Percentiles rank a stretch among this genome's conserved stretches.
These are phyloP conservation scores for Lucilia sericata DNA, from an alignment of 1,140 invertebrate genomes.

Conservation along the genomic window DNA sequence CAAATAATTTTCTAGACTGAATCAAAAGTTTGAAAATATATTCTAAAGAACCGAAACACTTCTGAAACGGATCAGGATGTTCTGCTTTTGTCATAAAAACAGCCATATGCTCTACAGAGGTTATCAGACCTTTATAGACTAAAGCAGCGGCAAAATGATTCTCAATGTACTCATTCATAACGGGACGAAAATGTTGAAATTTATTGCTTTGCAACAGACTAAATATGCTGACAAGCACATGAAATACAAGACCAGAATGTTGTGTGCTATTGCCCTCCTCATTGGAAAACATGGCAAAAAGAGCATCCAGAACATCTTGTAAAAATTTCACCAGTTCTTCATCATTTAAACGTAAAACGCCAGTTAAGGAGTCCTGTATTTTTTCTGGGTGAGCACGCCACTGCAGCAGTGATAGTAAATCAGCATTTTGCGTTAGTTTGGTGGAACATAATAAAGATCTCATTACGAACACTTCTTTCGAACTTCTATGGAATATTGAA, in stretches of 20 bases:
- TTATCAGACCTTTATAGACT: constrained; percentile 92
- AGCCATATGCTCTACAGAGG: constrained; percentile 91
- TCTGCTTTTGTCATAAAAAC: constrained; percentile 87
- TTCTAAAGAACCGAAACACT: constrained; percentile 90
- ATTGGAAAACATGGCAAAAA: constrained; percentile 94
- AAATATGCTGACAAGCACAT: constrained; percentile 89
- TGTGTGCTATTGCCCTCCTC: constrained; percentile 89
- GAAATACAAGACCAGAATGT: constrained; percentile 75
- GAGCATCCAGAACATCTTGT: constrained; percentile 93
- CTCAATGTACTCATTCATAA: constrained; percentile 95
- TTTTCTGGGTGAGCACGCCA: constrained; percentile 90
- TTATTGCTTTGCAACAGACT: constrained; percentile 91
- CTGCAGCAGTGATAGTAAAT: constrained; percentile 88
- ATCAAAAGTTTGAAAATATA: constrained; percentile 97
- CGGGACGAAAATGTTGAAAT: constrained; percentile 95
- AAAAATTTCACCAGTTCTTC: constrained; percentile 97
- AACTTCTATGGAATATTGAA: constrained; percentile 80
- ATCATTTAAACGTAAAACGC: constrained; percentile 81
- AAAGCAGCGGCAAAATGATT: constrained; percentile 95
- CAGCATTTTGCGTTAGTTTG: constrained; percentile 94
- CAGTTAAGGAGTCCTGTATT: constrained; percentile 85
- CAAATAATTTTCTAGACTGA: constrained; percentile 89
- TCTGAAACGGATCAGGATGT: constrained; percentile 88
- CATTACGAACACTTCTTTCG: constrained; percentile 87
- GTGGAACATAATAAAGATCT: constrained; percentile 91